Percentiles rank a stretch among this genome's conserved stretches.
Conservation (phyloP, 1,140 invertebrate genomes). For the Globodera ellingtonae region DNA sequence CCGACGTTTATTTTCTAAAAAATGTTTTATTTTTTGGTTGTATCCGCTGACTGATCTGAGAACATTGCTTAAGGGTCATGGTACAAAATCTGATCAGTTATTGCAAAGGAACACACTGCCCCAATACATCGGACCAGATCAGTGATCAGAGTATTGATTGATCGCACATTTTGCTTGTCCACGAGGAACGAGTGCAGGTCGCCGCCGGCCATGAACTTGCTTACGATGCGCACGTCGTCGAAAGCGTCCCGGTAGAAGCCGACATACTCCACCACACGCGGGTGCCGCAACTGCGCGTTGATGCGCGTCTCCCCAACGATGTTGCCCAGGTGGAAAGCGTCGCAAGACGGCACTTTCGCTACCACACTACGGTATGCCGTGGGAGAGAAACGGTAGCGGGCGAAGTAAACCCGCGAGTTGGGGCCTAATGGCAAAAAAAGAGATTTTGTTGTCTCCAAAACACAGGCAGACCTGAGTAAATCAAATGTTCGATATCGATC, state of each 20-base stretch:
- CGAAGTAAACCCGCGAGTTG: constrained; percentile 32
- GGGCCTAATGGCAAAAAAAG: constrained; percentile 4
- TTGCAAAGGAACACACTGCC: too few species aligned
- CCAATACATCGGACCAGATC: too few species aligned
- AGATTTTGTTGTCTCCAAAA: neutral
- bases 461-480: constrained; percentile 13
- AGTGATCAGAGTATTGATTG: neutral
- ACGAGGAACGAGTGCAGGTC: constrained; percentile 34
- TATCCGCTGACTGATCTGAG: too few species aligned
- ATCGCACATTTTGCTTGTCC: constrained; percentile 22
- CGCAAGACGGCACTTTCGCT: constrained; percentile 25
- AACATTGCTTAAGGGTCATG: too few species aligned
- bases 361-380: neutral
- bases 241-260: constrained; percentile 32
- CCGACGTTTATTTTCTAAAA: constrained; percentile 76
- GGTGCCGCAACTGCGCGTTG: constrained; percentile 21
- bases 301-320: constrained; percentile 27
- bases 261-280: constrained; percentile 25
- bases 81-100: too few species aligned
- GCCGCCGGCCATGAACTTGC: constrained; percentile 43
- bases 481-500: constrained; percentile 15
- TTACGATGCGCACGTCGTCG: constrained; percentile 42
- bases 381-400: constrained; percentile 8
- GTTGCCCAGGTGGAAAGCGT: constrained; percentile 13
- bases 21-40: neutral